Evolutionary conservation across 2,888 invertebrate genomes (phyloP), one percentile per base, ranked within the genome.

Genomic region (Camponotus fellah): DNA sequence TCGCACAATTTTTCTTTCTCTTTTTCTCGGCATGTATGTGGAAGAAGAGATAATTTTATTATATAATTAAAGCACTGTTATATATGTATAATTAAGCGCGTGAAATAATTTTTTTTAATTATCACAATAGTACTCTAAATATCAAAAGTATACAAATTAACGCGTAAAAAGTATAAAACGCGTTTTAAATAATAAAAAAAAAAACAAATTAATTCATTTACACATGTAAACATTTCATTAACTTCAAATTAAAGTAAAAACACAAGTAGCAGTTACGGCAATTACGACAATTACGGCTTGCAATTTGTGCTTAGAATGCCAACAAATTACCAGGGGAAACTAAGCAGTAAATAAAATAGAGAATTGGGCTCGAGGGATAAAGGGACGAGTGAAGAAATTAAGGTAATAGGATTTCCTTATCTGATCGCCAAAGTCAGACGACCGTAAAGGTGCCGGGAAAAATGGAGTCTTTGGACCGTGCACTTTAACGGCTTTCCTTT

Each of bases 321-420:
- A 34, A 77, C 69, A 69, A 69, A 79, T 79, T 46, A 60, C 37
- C 21, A 37, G 56, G 3, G 43, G 37, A 46, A 26, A 21, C 46
- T 17, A 17, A 71, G 26, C 26, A 37, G 26, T 53, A 66, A 68
- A 60, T 21, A 65, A 43, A 66, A 77, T n/a, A 72, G 46, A 43
- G 83, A 74, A 69, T 66, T 46, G 46, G 69, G 64, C 6, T 21
- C 6, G 43, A 60, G 40, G 65, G 60, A 58, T 17, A 68, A 40
- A 62, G 68, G 81, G 76, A 37, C 68, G 60, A 56, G 64, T 53
- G 62, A 79, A 75, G 84, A 86, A 89, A 89, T 89, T 82, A 86
- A 85, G 72, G 82, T 89, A 88, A 90, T 89, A 85, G 84, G 74
- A 32, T 85, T 69, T 74, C 58, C 76, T 87, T 88, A 82, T 86